These are phyloP conservation scores for Troilus luridus DNA, from an alignment of 2,888 invertebrate genomes.

Conservation along the genomic window DNA sequence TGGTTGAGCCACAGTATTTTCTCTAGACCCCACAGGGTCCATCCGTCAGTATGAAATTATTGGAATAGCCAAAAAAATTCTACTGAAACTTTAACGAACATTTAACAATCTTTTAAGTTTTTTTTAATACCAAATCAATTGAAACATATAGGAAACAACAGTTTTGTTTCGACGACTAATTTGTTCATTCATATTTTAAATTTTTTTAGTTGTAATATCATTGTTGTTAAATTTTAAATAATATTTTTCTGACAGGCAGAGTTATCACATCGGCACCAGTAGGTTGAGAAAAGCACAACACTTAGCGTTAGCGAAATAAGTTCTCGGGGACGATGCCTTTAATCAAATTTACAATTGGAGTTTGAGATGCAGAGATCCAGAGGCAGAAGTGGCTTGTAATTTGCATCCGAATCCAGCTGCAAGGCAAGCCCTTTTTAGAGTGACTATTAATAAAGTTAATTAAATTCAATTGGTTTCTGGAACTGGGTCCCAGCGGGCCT, in stretches of 20 bases:
- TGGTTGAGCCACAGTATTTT: no score
- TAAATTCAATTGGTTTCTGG: slow-evolving; percentile 11
- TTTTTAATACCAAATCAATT: no score
- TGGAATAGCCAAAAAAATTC: no score
- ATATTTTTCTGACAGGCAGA: not conserved
- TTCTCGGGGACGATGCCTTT: not conserved
- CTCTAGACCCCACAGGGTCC: no score
- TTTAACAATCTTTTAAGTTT: no score
- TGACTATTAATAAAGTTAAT: slow-evolving; percentile 44
- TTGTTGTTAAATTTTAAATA: not conserved
- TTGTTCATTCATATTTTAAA: no score
- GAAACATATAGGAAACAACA: no score
- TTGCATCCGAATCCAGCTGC: slow-evolving; percentile 26
- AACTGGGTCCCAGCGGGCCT: not conserved
- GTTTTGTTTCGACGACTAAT: no score
- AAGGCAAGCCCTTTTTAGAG: slow-evolving; percentile 38
- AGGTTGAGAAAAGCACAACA: not conserved
- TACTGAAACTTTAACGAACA: no score
- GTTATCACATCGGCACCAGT: not conserved
- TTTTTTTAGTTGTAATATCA: no score
- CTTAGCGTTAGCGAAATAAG: not conserved
- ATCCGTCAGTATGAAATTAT: no score
- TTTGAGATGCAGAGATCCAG: not conserved
- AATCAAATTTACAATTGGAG: slow-evolving; percentile 31
- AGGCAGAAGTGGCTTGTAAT: not conserved